Percentiles rank a stretch among this genome's conserved stretches.
These are phyloP conservation scores for Thunnus maccoyii DNA, from an alignment of 2,113 vertebrate genomes.

Conservation along the genomic window DNA sequence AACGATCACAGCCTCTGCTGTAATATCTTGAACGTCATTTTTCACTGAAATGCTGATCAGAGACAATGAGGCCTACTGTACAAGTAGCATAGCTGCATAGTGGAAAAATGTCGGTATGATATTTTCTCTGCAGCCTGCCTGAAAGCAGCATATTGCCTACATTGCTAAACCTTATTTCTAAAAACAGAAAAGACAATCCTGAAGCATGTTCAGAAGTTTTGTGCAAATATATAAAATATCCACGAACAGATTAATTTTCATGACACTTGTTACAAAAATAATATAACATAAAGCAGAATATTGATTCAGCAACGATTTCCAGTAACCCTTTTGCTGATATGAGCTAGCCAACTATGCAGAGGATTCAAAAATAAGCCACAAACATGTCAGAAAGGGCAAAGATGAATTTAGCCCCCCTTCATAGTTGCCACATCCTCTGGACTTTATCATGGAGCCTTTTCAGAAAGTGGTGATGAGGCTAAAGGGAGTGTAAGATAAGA, in stretches of 20 bases:
- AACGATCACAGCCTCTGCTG: not conserved
- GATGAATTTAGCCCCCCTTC: slow-evolving; percentile 51
- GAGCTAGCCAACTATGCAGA: slow-evolving; percentile 47
- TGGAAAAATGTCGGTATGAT: not conserved
- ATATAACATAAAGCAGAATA: slow-evolving; percentile 7
- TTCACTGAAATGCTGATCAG: not conserved
- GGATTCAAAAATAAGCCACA: slow-evolving; percentile 32
- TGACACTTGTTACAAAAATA: slow-evolving; percentile 34
- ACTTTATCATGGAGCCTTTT: slow-evolving; percentile 86
- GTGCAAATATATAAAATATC: not conserved
- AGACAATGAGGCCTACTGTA: not conserved
- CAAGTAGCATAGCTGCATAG: not conserved
- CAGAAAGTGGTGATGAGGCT: slow-evolving; percentile 82
- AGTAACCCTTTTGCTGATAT: slow-evolving; percentile 38
- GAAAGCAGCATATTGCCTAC: not conserved
- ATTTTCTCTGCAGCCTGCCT: not conserved
- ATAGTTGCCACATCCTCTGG: slow-evolving; percentile 82
- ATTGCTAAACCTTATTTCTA: not conserved
- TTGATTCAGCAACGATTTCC: slow-evolving; percentile 27
- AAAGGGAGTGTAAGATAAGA: slow-evolving; percentile 57
- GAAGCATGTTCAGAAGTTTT: not conserved
- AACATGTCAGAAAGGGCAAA: slow-evolving; percentile 51
- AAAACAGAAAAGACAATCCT: not conserved
- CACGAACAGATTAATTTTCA: not conserved
- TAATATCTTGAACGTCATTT: not conserved